These are phyloP conservation scores for Catocala fraxini DNA, from an alignment of 2,888 invertebrate genomes.

Conservation along the genomic window DNA sequence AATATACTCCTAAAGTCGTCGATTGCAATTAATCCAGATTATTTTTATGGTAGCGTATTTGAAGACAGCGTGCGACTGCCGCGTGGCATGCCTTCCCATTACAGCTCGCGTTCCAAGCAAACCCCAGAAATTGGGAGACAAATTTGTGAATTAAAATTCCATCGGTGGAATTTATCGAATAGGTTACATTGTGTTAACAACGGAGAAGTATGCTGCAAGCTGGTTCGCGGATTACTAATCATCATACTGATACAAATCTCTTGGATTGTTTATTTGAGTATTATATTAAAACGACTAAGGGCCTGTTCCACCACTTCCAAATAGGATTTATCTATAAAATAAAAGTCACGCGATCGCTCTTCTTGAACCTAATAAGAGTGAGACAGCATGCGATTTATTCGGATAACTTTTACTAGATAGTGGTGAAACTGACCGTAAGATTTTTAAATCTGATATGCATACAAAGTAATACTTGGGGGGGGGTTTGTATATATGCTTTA, in stretches of 20 bases:
- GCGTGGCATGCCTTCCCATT: slow-evolving; percentile 74
- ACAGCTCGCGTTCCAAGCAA: slow-evolving; percentile 68
- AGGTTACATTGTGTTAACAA: slow-evolving; percentile 37
- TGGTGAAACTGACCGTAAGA: too few relatives aligned
- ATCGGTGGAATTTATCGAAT: slow-evolving; percentile 47
- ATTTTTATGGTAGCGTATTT: slow-evolving; percentile 58
- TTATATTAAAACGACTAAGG: background rate
- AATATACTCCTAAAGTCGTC: slow-evolving; percentile 29
- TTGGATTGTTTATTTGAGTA: background rate
- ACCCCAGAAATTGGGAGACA: slow-evolving; percentile 73
- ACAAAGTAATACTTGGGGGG: too few relatives aligned
- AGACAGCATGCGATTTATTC: too few relatives aligned
- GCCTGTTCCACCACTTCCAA: too few relatives aligned
- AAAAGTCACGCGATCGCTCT: too few relatives aligned
- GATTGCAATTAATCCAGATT: slow-evolving; percentile 62
- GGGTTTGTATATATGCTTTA: too few relatives aligned
- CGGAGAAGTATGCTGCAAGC: slow-evolving; percentile 23
- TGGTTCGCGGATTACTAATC: slow-evolving; percentile 11
- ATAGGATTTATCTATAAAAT: too few relatives aligned
- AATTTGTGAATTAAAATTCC: slow-evolving; percentile 81
- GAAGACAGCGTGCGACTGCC: slow-evolving; percentile 75
- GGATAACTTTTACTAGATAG: too few relatives aligned
- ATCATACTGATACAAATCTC: background rate
- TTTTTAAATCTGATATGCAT: too few relatives aligned
- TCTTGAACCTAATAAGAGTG: too few relatives aligned